Percentiles rank a stretch among this genome's conserved stretches.
These are phyloP conservation scores for Papilio dardanus DNA, from an alignment of 1,140 invertebrate species.

Conservation along the genomic window DNA sequence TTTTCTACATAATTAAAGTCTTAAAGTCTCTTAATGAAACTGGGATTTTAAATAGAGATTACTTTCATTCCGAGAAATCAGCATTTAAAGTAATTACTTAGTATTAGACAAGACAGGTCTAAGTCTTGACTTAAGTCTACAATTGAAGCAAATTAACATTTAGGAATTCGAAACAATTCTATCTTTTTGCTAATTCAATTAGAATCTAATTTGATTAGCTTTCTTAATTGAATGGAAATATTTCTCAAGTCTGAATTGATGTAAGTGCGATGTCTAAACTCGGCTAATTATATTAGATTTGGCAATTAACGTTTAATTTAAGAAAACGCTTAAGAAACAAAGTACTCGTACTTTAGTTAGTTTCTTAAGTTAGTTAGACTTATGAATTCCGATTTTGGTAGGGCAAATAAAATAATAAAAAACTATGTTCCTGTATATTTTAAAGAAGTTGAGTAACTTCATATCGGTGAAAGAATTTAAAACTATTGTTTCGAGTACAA, in stretches of 20 bases:
- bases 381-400: too few species aligned
- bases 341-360: too few species aligned
- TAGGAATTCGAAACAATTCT: constrained; percentile 18
- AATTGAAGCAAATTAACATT: constrained; percentile 12
- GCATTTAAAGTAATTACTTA: constrained; percentile 14
- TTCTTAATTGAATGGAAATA: constrained; percentile 27
- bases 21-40: neutral
- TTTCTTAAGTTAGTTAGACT: too few species aligned
- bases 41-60: constrained; percentile 1
- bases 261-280: neutral
- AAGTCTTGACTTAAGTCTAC: neutral
- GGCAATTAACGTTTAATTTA: neutral
- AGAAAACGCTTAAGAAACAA: too few species aligned
- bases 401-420: too few species aligned
- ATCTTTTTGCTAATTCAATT: constrained; percentile 1
- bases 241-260: constrained; percentile 13
- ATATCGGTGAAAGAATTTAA: too few species aligned
- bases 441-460: too few species aligned
- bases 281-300: neutral
- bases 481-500: too few species aligned
- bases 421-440: too few species aligned
- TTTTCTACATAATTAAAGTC: neutral
- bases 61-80: neutral
- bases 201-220: constrained; percentile 14
- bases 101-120: constrained; percentile 3